Conservation (phyloP, 1,140 invertebrate genomes). For the Neelides sp. region DNA sequence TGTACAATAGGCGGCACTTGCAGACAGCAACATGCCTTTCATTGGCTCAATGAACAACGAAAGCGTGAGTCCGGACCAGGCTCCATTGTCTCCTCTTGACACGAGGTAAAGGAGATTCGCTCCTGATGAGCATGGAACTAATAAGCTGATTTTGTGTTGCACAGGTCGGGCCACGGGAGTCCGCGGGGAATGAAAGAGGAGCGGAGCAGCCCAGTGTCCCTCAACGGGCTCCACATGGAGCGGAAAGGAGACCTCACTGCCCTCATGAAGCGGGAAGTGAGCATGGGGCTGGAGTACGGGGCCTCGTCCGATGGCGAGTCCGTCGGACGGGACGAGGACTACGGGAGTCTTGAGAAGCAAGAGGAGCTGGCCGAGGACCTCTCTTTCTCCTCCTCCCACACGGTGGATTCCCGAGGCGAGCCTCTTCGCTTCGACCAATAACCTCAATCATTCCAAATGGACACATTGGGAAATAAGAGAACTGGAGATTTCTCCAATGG, state of each 20-base stretch:
- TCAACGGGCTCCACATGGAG: constrained; percentile 18
- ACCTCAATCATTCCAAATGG: constrained; percentile 1
- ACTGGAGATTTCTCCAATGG: too few species aligned
- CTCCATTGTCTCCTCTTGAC: constrained; percentile 26
- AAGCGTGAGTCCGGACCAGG: constrained; percentile 29
- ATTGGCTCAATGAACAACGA: constrained; percentile 35
- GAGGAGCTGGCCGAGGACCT: constrained; percentile 30
- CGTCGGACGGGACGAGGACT: constrained; percentile 20
- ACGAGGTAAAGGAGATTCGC: constrained; percentile 10
- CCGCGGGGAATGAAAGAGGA: constrained; percentile 24
- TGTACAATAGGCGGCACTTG: constrained; percentile 49
- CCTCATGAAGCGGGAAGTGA: constrained; percentile 26
- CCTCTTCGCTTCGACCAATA: constrained; percentile 25
- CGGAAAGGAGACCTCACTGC: constrained; percentile 13
- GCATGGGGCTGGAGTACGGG: constrained; percentile 20
- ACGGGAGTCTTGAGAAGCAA: constrained; percentile 14
- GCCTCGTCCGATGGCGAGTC: constrained; percentile 26
- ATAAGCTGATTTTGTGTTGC: constrained; percentile 8
- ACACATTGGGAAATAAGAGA: too few species aligned
- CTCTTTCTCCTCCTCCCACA: constrained; percentile 27
- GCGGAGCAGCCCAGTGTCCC: constrained; percentile 16
- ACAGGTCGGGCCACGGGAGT: constrained; percentile 27
- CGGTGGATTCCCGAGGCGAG: constrained; percentile 17
- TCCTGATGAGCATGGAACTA: neutral
- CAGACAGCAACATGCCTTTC: constrained; percentile 50